These are phyloP conservation scores for Ennomos fuscantarius DNA, from an alignment of 2,888 invertebrate species.

Conservation along the genomic window DNA sequence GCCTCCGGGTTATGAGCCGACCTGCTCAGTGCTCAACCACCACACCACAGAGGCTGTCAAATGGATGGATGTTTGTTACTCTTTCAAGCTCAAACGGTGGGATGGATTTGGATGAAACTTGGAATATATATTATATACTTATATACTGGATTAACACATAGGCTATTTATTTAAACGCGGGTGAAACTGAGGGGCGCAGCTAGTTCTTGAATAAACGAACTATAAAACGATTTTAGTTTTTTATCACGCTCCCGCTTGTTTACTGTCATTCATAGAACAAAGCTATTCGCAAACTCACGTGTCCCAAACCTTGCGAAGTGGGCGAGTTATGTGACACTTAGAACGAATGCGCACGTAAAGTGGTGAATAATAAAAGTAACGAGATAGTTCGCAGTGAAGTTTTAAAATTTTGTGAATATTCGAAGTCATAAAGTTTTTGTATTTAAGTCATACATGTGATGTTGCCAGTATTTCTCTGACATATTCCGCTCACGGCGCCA, in stretches of 20 bases:
- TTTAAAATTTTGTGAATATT: conserved; percentile 53
- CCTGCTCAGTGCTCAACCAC: no score
- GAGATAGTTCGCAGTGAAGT: conserved; percentile 53
- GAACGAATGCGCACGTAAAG: conserved; percentile 38
- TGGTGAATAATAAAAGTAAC: conserved; percentile 47
- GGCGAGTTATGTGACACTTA: conserved; percentile 28
- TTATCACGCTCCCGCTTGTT: neutral
- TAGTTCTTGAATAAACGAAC: no score
- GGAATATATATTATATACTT: no score
- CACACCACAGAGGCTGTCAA: no score
- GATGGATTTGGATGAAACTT: no score
- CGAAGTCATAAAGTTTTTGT: conserved; percentile 12
- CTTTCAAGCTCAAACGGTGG: no score
- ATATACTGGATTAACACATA: no score
- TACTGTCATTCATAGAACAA: conserved; percentile 4
- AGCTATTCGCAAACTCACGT: conserved; percentile 25
- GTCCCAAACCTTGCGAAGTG: conserved; percentile 26
- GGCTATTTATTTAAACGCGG: no score
- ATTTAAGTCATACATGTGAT: neutral
- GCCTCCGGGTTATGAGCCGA: no score
- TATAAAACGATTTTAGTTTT: no score
- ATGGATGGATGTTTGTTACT: no score
- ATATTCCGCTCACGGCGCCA: conserved; percentile 8
- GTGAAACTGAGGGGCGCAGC: no score
- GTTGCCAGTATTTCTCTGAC: conserved; percentile 8